phyloP scores from a whole-genome alignment of 2,797 vertebrate genomes.

The Sibirionetta formosa region DNA sequence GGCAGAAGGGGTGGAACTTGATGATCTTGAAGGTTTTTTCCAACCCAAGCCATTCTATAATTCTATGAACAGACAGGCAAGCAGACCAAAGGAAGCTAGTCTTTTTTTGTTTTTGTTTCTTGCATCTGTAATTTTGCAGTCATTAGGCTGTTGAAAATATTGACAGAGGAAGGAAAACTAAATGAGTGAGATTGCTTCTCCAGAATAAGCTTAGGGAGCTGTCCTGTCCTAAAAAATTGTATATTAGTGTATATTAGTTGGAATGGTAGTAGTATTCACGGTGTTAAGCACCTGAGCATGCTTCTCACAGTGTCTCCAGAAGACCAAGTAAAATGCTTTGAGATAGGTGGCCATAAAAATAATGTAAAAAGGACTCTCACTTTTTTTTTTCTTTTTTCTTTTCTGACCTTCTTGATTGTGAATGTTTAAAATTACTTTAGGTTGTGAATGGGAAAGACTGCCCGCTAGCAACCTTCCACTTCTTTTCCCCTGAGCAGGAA shows the following conservation, averaged over 20 bases:
- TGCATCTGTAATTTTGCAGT: not conserved
- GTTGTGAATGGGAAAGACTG: not conserved
- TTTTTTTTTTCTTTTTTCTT: not conserved
- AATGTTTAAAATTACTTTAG: not conserved
- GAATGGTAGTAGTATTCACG: rapidly evolving
- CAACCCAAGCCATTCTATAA: too few species aligned
- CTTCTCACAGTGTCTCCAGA: not conserved
- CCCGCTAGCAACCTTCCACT: not conserved
- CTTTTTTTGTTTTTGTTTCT: not conserved
- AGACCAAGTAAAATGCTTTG: not conserved
- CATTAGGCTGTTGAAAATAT: not conserved
- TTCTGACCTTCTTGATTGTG: not conserved
- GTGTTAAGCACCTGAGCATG: rapidly evolving
- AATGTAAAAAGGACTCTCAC: not conserved
- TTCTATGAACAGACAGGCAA: not conserved
- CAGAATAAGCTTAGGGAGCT: not conserved
- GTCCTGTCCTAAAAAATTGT: not conserved
- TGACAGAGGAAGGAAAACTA: not conserved
- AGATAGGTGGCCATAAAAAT: not conserved
- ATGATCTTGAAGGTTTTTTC: too few species aligned
- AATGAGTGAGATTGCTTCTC: not conserved
- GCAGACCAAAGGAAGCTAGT: not conserved
- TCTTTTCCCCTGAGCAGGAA: not conserved
- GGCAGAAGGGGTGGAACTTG: too few species aligned
- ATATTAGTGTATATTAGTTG: not conserved